Conservation (phyloP, 30 jellyfish, hydroid and myxozoan genomes). For the Catostylus mosaicus region DNA sequence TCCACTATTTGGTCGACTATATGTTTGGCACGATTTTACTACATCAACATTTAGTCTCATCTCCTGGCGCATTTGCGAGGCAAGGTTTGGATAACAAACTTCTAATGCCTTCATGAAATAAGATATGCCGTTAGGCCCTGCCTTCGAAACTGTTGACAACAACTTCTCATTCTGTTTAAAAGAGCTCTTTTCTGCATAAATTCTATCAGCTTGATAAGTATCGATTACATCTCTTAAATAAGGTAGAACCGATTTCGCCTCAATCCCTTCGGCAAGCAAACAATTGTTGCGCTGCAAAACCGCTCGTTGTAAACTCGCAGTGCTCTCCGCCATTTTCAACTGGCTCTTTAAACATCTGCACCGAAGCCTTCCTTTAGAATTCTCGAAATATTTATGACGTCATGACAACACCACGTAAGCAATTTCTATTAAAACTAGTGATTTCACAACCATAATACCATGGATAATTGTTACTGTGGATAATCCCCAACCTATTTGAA, state of each 20-base stretch:
- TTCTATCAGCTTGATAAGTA: conserved; percentile 25
- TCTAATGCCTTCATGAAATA: conserved; percentile 54
- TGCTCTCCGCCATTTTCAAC: not conserved
- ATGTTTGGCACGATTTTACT: not conserved
- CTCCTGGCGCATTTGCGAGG: conserved; percentile 38
- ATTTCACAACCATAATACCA: too few relatives aligned
- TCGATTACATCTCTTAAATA: conserved; percentile 49
- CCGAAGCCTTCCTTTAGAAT: too few relatives aligned
- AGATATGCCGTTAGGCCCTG: conserved; percentile 47
- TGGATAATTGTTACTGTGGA: too few relatives aligned
- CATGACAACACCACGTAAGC: too few relatives aligned
- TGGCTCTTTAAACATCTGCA: too few relatives aligned
- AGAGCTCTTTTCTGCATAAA: conserved; percentile 6
- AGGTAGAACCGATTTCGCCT: conserved; percentile 41
- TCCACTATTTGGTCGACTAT: not conserved
- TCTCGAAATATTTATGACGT: too few relatives aligned
- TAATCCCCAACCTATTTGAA: too few relatives aligned
- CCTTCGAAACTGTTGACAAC: conserved; percentile 33
- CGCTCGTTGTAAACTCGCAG: not conserved
- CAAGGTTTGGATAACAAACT: conserved; percentile 33
- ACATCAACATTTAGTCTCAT: not conserved
- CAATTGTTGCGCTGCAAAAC: conserved; percentile 17
- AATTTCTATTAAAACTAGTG: too few relatives aligned
- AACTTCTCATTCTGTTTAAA: conserved; percentile 44
- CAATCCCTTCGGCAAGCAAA: conserved; percentile 36